Base-by-base conservation (phyloP, 2,888 invertebrate species). In the Pyrrhosoma nymphula region DNA sequence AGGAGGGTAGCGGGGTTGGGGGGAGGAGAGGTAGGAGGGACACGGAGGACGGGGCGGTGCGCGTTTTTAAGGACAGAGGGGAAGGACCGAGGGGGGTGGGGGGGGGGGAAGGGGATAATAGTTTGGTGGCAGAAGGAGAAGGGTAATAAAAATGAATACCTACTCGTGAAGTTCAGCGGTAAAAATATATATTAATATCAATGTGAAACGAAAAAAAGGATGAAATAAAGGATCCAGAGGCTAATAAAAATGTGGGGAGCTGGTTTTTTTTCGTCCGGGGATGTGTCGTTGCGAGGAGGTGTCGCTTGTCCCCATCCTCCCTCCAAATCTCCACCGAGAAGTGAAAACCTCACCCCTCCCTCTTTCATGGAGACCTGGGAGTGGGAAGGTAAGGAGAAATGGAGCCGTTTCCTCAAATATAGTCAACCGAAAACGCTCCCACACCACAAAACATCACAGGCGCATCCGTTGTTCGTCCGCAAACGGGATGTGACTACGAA, bases 61-160 rank as follows among this genome's bases (percentile, higher is more conserved):
- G 82, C 82, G 16, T 82, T 30, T 16, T 82, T 35, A 35, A 82
- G 82, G 82, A 82, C 47, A 47, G 14, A 16, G 14, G 82, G 75
- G 30, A 75, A 0, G 35, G 35, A 47, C 47, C 47, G 47, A 20
- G 26, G 69, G 60, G 47, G 47, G 47, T 4, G 8, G 47, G 47
- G 47, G 47, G 26, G 69, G 60, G 47, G 47, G 47, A 47, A 47
- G 47, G 47, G 47, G 47, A 47, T 47, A 47, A 47, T 2, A 47
- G 47, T 47, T 10, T 0, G 20, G 39, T 0, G 47, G 39, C 47
- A 47, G 88, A 60, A 10, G 56, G 12, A 56, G 89, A 89, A 47
- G 55, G 47, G n/a, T 23, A 55, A 89, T 89, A 89, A 89, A 89
- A 89, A 89, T 89, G 89, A 89, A 89, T 89, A 89, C 56, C 55